Percentiles rank a stretch among this genome's conserved stretches.
phyloP scores from a whole-genome alignment of 2,888 invertebrate genomes.

The Oscheius sp. region DNA sequence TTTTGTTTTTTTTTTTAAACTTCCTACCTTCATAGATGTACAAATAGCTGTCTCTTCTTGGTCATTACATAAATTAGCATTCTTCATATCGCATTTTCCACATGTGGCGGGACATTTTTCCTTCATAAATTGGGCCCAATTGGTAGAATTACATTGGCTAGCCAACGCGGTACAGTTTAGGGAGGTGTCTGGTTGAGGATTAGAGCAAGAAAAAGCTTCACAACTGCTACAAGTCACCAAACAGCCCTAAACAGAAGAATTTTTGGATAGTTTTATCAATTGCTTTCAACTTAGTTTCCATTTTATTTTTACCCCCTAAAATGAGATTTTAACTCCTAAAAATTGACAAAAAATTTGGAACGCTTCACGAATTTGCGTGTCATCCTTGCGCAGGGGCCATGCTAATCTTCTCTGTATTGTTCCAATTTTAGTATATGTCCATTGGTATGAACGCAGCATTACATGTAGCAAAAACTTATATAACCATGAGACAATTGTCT shows the following conservation, averaged over 20 bases:
- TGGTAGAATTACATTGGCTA: conserved; percentile 34
- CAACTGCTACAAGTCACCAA: conserved; percentile 46
- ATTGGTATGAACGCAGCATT: conserved; percentile 4
- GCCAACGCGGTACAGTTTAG: conserved; percentile 41
- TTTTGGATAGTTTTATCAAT: too few species aligned
- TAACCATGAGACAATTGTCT: too few species aligned
- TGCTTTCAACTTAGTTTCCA: too few species aligned
- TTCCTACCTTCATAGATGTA: conserved; percentile 32
- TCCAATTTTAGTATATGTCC: conserved; percentile 4
- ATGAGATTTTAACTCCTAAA: too few species aligned
- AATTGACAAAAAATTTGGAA: too few species aligned
- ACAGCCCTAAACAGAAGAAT: too few species aligned
- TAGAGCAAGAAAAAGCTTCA: conserved; percentile 40
- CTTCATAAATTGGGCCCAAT: conserved; percentile 40
- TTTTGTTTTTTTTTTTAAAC: neutral
- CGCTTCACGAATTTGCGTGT: conserved; percentile 92
- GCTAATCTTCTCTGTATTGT: conserved; percentile 76
- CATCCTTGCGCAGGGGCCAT: conserved; percentile 91
- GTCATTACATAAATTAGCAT: conserved; percentile 42
- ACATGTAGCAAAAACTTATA: too few species aligned
- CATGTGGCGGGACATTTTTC: conserved; percentile 48
- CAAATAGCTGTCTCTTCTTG: conserved; percentile 35
- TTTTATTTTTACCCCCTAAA: too few species aligned
- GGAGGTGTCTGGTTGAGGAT: conserved; percentile 41
- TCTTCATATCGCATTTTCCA: conserved; percentile 43